Evolutionary conservation across 64 coral and sea anemone genomes (phyloP).

Genomic region (Stichodactyla helianthus): DNA sequence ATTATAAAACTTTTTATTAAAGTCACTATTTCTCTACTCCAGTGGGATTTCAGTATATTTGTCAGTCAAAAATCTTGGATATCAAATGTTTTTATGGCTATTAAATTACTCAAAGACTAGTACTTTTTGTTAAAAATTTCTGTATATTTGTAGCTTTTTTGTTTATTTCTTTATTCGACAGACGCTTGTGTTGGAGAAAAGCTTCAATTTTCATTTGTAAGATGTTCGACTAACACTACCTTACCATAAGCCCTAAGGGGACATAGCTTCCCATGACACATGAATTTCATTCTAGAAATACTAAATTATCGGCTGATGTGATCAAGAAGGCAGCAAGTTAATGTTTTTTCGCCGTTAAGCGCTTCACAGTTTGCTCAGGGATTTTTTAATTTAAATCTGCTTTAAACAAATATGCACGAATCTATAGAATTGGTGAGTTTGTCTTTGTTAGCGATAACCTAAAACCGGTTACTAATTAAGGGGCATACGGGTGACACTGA

Average conservation of each 20-base stretch:
- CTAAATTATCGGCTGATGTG: neutral
- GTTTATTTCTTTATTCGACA: too few relatives aligned
- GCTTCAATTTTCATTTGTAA: neutral
- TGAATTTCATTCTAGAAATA: neutral
- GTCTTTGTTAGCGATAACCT: neutral
- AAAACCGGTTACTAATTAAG: neutral
- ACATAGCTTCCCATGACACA: neutral
- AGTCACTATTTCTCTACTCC: too few relatives aligned
- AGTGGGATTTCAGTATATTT: too few relatives aligned
- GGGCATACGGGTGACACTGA: neutral
- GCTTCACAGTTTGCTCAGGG: neutral
- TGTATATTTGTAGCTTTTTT: too few relatives aligned
- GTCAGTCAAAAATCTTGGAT: too few relatives aligned
- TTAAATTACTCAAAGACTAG: too few relatives aligned
- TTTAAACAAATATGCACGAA: neutral
- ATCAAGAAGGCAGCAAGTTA: neutral
- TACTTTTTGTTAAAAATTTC: too few relatives aligned
- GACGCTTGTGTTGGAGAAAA: neutral
- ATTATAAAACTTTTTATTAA: too few relatives aligned
- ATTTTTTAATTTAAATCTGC: neutral
- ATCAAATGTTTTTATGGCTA: too few relatives aligned
- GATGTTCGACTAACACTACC: neutral
- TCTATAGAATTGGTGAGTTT: neutral
- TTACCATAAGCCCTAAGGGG: neutral
- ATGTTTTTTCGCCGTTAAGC: neutral